A percentile compares a stretch with the other conserved stretches of the same genome.
Evolutionary conservation across 92 coral and sea anemone genomes (phyloP).

Genomic region (Bergia puertoricense): DNA sequence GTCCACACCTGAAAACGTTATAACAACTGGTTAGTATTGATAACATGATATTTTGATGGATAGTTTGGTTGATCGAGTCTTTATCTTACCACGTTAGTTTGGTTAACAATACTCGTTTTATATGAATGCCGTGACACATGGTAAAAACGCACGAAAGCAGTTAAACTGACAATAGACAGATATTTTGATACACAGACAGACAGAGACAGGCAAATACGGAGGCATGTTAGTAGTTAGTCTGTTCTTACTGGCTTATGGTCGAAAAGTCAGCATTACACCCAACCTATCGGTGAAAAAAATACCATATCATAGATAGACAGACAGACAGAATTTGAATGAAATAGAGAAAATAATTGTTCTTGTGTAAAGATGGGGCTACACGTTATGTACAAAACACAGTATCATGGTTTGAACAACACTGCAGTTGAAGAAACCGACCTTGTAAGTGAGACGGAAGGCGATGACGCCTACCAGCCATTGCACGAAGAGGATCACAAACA

Average conservation of each 20-base stretch:
- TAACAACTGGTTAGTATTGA: not conserved
- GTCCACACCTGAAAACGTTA: slow-evolving; percentile 75
- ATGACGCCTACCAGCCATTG: slow-evolving; percentile 89
- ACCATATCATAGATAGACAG: too few relatives aligned
- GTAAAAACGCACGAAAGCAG: too few relatives aligned
- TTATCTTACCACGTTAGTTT: too few relatives aligned
- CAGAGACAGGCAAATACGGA: too few relatives aligned
- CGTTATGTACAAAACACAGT: not conserved
- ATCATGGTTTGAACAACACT: not conserved
- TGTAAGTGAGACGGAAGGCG: slow-evolving; percentile 91
- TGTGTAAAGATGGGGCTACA: not conserved
- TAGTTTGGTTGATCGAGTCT: too few relatives aligned
- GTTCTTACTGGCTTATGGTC: too few relatives aligned
- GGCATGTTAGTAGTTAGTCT: too few relatives aligned
- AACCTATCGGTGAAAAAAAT: too few relatives aligned
- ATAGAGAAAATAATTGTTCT: not conserved
- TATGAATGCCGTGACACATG: too few relatives aligned
- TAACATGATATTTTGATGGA: not conserved
- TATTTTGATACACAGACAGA: not conserved
- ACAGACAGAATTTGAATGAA: not conserved
- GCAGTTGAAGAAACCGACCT: slow-evolving; percentile 54
- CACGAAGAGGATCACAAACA: slow-evolving; percentile 86
- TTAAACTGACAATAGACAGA: too few relatives aligned
- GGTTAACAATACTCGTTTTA: too few relatives aligned
- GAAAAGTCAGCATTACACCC: too few relatives aligned